These are phyloP conservation scores for Clarias gariepinus DNA, from an alignment of 2,113 vertebrate genomes.

Conservation along the genomic window DNA sequence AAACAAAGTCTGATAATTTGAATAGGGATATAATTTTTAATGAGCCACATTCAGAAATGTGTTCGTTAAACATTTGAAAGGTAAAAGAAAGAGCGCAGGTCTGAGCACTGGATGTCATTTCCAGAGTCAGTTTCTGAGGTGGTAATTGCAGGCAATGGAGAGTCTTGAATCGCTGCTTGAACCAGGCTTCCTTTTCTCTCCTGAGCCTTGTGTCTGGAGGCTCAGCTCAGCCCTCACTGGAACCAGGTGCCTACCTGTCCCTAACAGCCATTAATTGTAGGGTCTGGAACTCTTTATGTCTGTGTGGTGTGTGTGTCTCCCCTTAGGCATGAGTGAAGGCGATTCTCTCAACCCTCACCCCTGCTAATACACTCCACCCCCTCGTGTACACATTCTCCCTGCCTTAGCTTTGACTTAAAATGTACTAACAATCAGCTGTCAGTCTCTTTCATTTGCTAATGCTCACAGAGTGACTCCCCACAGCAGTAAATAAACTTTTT, in stretches of 20 bases:
- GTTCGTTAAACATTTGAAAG: not conserved
- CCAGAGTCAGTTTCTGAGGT: conserved; percentile 3
- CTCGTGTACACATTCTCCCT: conserved; percentile 7
- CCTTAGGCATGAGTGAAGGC: not conserved
- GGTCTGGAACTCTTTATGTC: conserved; percentile 23
- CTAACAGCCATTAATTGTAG: conserved; percentile 43
- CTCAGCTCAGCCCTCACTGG: conserved; percentile 28
- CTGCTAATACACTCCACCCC: conserved; percentile 1
- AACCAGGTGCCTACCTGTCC: conserved; percentile 40
- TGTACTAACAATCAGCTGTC: conserved; percentile 13
- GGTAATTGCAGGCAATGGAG: conserved; percentile 38
- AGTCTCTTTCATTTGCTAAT: not conserved
- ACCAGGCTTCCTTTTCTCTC: conserved; percentile 15
- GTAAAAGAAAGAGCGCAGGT: not conserved
- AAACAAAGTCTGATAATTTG: not conserved
- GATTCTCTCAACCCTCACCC: conserved; percentile 1
- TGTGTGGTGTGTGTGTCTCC: conserved; percentile 25
- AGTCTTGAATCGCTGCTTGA: conserved; percentile 10
- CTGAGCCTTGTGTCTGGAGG: conserved; percentile 30
- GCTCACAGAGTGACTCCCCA: not conserved
- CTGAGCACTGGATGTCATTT: not conserved
- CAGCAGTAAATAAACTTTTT: not conserved
- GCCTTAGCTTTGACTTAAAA: conserved; percentile 9
- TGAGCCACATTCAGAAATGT: too few species aligned
- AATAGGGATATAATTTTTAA: too few species aligned